These are phyloP conservation scores for Venturia canescens DNA, from an alignment of 1,140 invertebrate species.

Conservation along the genomic window DNA sequence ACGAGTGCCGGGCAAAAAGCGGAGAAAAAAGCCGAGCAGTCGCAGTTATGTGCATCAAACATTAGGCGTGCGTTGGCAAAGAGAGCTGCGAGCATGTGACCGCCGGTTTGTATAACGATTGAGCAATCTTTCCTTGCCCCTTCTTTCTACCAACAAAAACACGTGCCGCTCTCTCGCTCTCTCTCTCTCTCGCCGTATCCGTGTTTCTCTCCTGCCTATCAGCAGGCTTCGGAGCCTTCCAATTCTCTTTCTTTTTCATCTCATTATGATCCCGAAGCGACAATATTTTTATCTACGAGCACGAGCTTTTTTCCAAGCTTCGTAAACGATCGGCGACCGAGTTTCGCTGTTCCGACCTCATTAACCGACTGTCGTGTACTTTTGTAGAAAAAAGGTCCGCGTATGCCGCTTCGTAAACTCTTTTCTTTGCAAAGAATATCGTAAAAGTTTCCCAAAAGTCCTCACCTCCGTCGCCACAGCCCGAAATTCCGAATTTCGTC, in stretches of 20 bases:
- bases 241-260: background rate
- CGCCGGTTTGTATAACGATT: slow-evolving; percentile 5
- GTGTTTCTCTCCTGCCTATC: background rate
- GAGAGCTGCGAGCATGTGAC: slow-evolving; percentile 61
- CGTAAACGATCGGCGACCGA: too few species aligned
- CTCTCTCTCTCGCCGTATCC: background rate
- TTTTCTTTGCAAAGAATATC: too few species aligned
- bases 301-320: too few species aligned
- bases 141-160: background rate
- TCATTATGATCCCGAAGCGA: too few species aligned
- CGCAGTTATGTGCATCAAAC: slow-evolving; percentile 52
- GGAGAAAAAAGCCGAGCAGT: background rate
- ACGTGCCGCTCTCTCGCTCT: background rate
- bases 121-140: slow-evolving; percentile 52
- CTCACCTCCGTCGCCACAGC: too few species aligned
- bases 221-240: background rate
- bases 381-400: too few species aligned
- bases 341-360: too few species aligned
- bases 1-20: background rate
- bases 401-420: too few species aligned
- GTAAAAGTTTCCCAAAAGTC: too few species aligned
- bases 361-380: too few species aligned
- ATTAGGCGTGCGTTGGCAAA: slow-evolving; percentile 47
- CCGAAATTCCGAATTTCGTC: too few species aligned
- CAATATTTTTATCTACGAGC: too few species aligned